These are phyloP conservation scores for Catostylus mosaicus DNA, from an alignment of 30 jellyfish, hydroid and myxozoan species.

Conservation along the genomic window DNA sequence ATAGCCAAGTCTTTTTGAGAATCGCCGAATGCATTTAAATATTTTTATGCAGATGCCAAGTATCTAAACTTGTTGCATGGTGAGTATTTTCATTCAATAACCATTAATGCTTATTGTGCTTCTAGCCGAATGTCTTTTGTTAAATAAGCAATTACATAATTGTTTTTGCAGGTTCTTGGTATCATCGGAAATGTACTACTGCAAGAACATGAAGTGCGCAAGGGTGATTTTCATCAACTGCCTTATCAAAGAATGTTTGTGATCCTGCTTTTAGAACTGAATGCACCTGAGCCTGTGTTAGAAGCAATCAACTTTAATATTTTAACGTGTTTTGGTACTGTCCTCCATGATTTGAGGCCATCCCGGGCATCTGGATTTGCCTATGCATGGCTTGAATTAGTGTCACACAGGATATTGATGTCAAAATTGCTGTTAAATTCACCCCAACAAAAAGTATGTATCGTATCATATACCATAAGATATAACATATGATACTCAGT, in stretches of 20 bases:
- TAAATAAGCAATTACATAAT: background rate
- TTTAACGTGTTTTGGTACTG: slow-evolving; percentile 88
- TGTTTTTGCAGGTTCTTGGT: slow-evolving; percentile 75
- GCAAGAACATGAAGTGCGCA: slow-evolving; percentile 93
- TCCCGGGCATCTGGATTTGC: slow-evolving; percentile 97
- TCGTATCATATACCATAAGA: background rate
- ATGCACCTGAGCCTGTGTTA: slow-evolving; percentile 97
- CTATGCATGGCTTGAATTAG: slow-evolving; percentile 96
- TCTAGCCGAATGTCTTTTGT: no score
- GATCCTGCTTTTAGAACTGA: slow-evolving; percentile 83
- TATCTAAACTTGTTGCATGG: no score
- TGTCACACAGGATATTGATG: slow-evolving; percentile 91
- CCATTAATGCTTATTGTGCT: no score
- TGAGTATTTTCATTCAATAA: no score
- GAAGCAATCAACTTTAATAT: slow-evolving; percentile 94
- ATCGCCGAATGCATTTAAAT: no score
- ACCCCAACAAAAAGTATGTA: slow-evolving; percentile 92
- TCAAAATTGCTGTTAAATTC: slow-evolving; percentile 87
- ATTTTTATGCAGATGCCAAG: no score
- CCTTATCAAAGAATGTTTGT: slow-evolving; percentile 94
- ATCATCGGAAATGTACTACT: slow-evolving; percentile 82
- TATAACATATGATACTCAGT: no score
- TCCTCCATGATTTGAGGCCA: slow-evolving; percentile 89
- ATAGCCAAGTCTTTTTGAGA: no score
- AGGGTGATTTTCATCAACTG: slow-evolving; percentile 86